Conservation (phyloP, 2,113 vertebrate species). For the Dromas ardeola region DNA sequence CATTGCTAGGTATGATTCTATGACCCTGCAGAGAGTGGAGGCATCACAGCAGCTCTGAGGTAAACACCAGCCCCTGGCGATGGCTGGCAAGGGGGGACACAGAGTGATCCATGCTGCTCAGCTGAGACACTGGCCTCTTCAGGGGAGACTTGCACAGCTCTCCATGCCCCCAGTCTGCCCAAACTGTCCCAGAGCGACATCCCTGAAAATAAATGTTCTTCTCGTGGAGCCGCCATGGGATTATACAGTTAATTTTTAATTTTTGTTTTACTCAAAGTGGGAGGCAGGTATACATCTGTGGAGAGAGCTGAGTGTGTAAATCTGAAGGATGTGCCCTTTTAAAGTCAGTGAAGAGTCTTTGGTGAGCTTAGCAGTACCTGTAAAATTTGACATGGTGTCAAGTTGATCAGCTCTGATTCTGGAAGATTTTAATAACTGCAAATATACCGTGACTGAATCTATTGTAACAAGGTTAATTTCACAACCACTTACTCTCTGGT, state of each 20-base stretch:
- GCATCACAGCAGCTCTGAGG: not conserved
- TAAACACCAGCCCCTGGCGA: accelerated
- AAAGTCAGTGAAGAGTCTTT: not conserved
- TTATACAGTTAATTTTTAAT: too few relatives aligned
- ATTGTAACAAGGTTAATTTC: not conserved
- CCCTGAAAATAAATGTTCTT: too few relatives aligned
- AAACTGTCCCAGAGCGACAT: too few relatives aligned
- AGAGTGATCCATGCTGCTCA: not conserved
- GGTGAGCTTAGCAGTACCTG: not conserved
- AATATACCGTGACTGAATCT: not conserved
- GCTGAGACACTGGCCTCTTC: not conserved
- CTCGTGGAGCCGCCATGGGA: too few relatives aligned
- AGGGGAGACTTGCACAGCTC: too few relatives aligned
- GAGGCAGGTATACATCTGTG: not conserved
- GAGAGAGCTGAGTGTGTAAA: not conserved
- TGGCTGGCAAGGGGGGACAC: not conserved
- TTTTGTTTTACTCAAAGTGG: too few relatives aligned
- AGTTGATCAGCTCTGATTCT: not conserved
- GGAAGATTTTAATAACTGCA: not conserved
- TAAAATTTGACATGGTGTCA: not conserved
- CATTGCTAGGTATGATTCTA: not conserved
- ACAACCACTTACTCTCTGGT: not conserved
- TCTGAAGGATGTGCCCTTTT: not conserved
- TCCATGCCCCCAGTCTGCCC: too few relatives aligned
- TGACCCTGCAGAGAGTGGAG: not conserved